Evolutionary conservation across 2,888 invertebrate species (phyloP), one percentile per base, ranked within the genome.

Genomic region (Melieria picta): DNA sequence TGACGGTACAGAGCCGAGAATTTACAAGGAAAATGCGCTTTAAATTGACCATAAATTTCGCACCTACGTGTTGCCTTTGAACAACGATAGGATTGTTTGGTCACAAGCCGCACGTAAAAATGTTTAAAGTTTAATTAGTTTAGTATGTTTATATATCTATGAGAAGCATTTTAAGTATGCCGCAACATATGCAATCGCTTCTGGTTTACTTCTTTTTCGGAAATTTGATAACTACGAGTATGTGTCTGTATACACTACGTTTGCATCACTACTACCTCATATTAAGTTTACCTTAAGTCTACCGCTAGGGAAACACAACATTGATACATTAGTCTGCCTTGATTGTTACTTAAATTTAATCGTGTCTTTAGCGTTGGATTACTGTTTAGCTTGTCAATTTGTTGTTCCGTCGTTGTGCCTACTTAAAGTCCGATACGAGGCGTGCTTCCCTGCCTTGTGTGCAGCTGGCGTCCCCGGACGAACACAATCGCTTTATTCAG

Each of bases 291-390:
- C 48, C 52, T 30, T 56, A 42, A n/a, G 50, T 43, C 7, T 55
- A 55, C 64, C n/a, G 61, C 67, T 67, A 61, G 52, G 52, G 50
- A 67, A 67, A 61, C 67, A 67, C 60, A 67, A 67, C 58, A 66
- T 66, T 50, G 57, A 72, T 55, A 68, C 65, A 71, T 75, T 69
- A 75, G 74, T 75, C 72, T 74, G 74, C 74, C 71, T 74, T 75
- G 75, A 72, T 75, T 75, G 73, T 74, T 74, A 13, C 71, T 67
- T 73, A 70, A 43, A 67, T 58, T 69, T 66, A 65, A 68, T 45
- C 47, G 63, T 56, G 30, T 30, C 30, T 30, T 30, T 30, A 30
- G 30, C 30, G 30, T 30, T 30, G 30, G 30, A 30, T 30, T 30
- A 30, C 30, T 30, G 30, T 30, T 30, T 30, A 30, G 30, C 30